These are phyloP conservation scores for Pollenia angustigena DNA, from an alignment of 2,888 invertebrate genomes.

Conservation along the genomic window DNA sequence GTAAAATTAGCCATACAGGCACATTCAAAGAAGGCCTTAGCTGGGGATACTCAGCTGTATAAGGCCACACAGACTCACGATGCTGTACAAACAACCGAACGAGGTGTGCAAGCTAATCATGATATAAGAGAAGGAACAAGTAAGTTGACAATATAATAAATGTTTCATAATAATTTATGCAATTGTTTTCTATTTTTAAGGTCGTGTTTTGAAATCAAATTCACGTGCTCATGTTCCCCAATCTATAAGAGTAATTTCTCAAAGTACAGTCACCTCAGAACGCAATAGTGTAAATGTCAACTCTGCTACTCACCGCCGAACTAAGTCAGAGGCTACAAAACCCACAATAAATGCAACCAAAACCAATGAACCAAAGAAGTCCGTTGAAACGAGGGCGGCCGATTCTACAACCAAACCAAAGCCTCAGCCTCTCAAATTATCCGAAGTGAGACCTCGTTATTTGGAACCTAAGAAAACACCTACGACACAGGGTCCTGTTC, in stretches of 20 bases:
- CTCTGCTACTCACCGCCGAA: conserved; percentile 79
- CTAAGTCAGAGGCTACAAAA: conserved; percentile 82
- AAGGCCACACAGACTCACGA: conserved; percentile 82
- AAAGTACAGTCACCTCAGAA: conserved; percentile 76
- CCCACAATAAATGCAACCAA: conserved; percentile 49
- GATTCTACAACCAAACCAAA: conserved; percentile 69
- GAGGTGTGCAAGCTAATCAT: conserved; percentile 82
- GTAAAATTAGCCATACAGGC: conserved; percentile 84
- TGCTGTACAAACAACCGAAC: conserved; percentile 80
- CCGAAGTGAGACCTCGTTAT: conserved; percentile 86
- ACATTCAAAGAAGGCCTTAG: conserved; percentile 83
- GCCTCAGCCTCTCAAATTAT: conserved; percentile 73
- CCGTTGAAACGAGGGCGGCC: conserved; percentile 50
- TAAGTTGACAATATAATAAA: conserved; percentile 74
- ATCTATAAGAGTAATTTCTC: conserved; percentile 77
- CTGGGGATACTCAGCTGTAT: conserved; percentile 82
- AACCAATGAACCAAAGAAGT: conserved; percentile 63
- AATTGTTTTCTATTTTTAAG: conserved; percentile 71
- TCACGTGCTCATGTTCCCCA: conserved; percentile 82
- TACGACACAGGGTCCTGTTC: conserved; percentile 77
- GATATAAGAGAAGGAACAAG: conserved; percentile 80
- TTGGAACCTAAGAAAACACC: conserved; percentile 85
- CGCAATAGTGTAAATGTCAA: conserved; percentile 77
- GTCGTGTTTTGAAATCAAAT: conserved; percentile 82
- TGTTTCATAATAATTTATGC: not conserved